Evolutionary conservation across 2,888 invertebrate species (phyloP), one percentile per base, ranked within the genome.

Genomic region (Patella depressa): DNA sequence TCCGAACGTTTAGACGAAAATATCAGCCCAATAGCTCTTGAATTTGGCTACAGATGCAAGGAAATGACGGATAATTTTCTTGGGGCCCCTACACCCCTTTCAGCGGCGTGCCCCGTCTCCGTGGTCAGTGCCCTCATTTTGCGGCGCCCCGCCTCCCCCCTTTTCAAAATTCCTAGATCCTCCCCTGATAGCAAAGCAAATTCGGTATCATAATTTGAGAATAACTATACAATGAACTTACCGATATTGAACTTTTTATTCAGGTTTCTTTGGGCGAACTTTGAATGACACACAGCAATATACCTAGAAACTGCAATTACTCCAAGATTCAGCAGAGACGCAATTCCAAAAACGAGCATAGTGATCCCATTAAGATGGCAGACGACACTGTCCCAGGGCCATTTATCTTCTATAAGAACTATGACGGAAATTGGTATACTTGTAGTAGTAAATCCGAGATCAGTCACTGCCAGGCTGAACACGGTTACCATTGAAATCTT

Each of bases 301-400:
- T 65, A 65, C 11, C 65, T 9, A 24, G 65, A 24, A 12, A 65
- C 65, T 3, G 65, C 9, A 0, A 65, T 65, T 0, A 65, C 65
- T 24, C 19, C 65, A 24, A 65, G 24, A 65, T 19, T 65, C 24
- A 65, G 2, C 65, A 65, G 24, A 11, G 65, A 65, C 12, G 65
- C 65, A 65, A 65, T 65, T 65, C 65, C 65, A 65, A 65, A 65
- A 3, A 65, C 14, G 19, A 65, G 65, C 65, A 65, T 65, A 19
- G 24, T 65, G 11, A 65, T 19, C 11, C 65, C 65, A 24, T 65
- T 65, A 65, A 65, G 24, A 9, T 24, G 19, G 11, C 65, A 65
- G 7, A 65, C 19, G 3, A 19, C 3, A 65, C 24, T 12, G 15
- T 24, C 24, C 12, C 19, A 65, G 1, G 24, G 19, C 19, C 19